Evolutionary conservation across 2,888 invertebrate species (phyloP).

Genomic region (Meandrusa payeni): DNA sequence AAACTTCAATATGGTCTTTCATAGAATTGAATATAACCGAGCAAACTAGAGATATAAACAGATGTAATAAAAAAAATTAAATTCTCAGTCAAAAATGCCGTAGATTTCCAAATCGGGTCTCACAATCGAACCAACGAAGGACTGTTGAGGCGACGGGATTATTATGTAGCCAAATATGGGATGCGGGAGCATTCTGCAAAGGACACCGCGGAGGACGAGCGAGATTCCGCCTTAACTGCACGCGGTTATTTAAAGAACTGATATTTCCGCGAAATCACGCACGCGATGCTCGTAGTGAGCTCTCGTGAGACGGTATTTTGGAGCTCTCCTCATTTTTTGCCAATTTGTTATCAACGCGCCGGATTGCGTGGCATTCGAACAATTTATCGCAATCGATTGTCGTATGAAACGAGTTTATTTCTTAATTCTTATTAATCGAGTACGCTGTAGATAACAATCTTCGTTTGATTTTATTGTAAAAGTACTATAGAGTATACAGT

Average conservation of each 20-base stretch:
- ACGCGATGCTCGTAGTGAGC: slow-evolving; percentile 60
- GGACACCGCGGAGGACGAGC: slow-evolving; percentile 65
- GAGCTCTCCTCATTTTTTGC: slow-evolving; percentile 46
- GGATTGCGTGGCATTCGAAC: slow-evolving; percentile 5
- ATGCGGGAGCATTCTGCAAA: slow-evolving; percentile 54
- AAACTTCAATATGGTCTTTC: too few species aligned
- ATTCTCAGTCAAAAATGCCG: slow-evolving; percentile 49
- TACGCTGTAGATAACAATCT: too few species aligned
- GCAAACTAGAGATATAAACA: not conserved
- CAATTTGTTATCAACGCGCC: slow-evolving; percentile 30
- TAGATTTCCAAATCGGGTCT: slow-evolving; percentile 67
- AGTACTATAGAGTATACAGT: too few species aligned
- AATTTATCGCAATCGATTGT: too few species aligned
- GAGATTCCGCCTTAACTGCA: slow-evolving; percentile 53
- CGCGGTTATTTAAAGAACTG: slow-evolving; percentile 63
- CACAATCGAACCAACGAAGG: slow-evolving; percentile 63
- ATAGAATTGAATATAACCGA: too few species aligned
- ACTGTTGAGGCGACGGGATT: slow-evolving; percentile 55
- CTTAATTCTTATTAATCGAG: too few species aligned
- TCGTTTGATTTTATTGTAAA: too few species aligned
- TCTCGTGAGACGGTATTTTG: slow-evolving; percentile 48
- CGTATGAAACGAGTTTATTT: slow-evolving; percentile 1
- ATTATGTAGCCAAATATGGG: slow-evolving; percentile 73
- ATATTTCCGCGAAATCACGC: slow-evolving; percentile 65
- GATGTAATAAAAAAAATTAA: slow-evolving; percentile 26